Percentiles rank a stretch among this genome's conserved stretches.
These are phyloP conservation scores for Casuarius casuarius DNA, from an alignment of 2,113 vertebrate genomes.

Conservation along the genomic window DNA sequence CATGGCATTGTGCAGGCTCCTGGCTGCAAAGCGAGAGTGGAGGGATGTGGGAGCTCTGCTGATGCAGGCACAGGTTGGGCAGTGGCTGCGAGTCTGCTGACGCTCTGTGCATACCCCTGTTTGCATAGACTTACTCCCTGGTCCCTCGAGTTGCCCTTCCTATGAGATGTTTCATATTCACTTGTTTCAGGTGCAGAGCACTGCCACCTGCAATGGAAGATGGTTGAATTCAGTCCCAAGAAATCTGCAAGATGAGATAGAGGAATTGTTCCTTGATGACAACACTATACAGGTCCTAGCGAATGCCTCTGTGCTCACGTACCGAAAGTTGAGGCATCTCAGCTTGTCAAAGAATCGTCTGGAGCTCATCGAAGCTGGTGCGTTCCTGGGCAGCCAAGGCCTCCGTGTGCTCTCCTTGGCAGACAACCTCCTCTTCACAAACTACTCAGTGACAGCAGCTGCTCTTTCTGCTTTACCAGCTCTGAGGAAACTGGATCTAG, in stretches of 20 bases:
- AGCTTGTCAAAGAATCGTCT: slow-evolving; percentile 83
- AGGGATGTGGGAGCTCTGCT: neutral
- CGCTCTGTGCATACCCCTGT: neutral
- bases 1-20: neutral
- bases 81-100: neutral
- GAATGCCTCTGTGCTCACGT: slow-evolving; percentile 76
- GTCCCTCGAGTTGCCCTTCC: neutral
- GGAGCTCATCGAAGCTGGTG: slow-evolving; percentile 58
- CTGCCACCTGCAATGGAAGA: slow-evolving; percentile 76
- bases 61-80: neutral
- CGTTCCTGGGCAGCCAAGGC: slow-evolving; percentile 77
- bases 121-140: neutral
- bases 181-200: slow-evolving; percentile 78
- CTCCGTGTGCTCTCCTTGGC: slow-evolving; percentile 82
- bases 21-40: neutral
- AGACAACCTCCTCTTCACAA: slow-evolving; percentile 82
- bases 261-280: slow-evolving; percentile 85
- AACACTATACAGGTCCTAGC: slow-evolving; percentile 84
- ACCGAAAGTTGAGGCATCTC: slow-evolving; percentile 80
- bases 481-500: slow-evolving; percentile 84
- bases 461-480: slow-evolving; percentile 77
- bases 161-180: neutral
- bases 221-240: slow-evolving; percentile 78
- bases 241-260: slow-evolving; percentile 61
- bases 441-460: slow-evolving; percentile 74